phyloP scores from a whole-genome alignment of 2,888 invertebrate genomes.

The Nesidiocoris tenuis region DNA sequence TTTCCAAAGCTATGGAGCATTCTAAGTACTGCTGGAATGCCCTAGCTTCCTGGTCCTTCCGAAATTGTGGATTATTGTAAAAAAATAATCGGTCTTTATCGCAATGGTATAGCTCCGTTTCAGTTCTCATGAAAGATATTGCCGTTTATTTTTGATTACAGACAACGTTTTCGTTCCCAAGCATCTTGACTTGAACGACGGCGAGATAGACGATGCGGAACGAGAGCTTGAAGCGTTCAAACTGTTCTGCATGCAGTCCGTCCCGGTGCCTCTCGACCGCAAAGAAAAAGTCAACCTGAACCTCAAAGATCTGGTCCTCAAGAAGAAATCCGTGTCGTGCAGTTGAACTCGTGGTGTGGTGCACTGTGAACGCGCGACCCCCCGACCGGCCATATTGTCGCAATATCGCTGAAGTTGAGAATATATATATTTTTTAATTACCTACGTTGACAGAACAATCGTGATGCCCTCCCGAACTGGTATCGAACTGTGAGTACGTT shows the following conservation, averaged over 20 bases:
- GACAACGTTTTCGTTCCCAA: constrained; percentile 78
- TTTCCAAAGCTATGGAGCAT: too few relatives aligned
- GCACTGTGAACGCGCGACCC: neutral
- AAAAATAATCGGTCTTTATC: too few relatives aligned
- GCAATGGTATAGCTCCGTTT: too few relatives aligned
- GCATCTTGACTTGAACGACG: constrained; percentile 73
- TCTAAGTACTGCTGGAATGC: too few relatives aligned
- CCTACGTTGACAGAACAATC: neutral
- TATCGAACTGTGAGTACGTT: too few relatives aligned
- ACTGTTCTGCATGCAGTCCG: constrained; percentile 80
- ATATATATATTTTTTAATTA: neutral
- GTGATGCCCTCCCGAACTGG: neutral
- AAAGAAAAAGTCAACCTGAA: constrained; percentile 78
- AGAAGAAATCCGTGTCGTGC: constrained; percentile 58
- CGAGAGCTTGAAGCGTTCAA: constrained; percentile 84
- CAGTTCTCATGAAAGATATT: too few relatives aligned
- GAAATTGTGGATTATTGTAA: too few relatives aligned
- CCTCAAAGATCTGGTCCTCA: constrained; percentile 72
- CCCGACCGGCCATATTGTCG: too few relatives aligned
- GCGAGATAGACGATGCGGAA: constrained; percentile 75
- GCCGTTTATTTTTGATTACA: too few relatives aligned
- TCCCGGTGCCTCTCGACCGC: constrained; percentile 73
- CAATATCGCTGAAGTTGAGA: neutral
- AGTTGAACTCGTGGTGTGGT: constrained; percentile 18
- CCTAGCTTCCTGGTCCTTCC: too few relatives aligned